Percentiles rank a stretch among this genome's conserved stretches.
These are phyloP conservation scores for Drosophila pruinosa DNA, from an alignment of 1,140 invertebrate genomes.

Conservation along the genomic window DNA sequence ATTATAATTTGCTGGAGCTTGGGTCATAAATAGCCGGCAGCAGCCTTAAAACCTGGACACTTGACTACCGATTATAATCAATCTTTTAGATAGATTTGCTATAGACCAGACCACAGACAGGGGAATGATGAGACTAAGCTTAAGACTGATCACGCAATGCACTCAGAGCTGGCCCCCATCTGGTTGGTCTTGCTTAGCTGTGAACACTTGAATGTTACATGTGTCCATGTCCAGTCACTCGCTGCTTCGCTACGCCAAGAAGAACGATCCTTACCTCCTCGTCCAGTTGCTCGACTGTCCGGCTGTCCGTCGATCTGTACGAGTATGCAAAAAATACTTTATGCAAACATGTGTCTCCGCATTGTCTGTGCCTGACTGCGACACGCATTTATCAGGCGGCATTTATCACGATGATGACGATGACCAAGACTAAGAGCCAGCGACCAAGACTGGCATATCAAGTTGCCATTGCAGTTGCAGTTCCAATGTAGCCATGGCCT, in stretches of 20 bases:
- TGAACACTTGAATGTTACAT: conserved; percentile 64
- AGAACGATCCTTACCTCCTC: conserved; percentile 8
- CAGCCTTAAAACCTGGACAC: conserved; percentile 50
- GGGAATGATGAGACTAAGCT: conserved; percentile 67
- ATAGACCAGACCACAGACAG: conserved; percentile 53
- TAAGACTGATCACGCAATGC: conserved; percentile 67
- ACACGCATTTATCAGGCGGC: conserved; percentile 76
- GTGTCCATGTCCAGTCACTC: conserved; percentile 59
- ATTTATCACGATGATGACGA: conserved; percentile 66
- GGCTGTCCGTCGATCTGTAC: not conserved
- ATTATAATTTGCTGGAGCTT: conserved; percentile 68
- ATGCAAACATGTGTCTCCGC: conserved; percentile 79
- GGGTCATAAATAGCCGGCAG: conserved; percentile 50
- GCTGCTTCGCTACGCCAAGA: conserved; percentile 47
- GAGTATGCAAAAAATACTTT: conserved; percentile 57
- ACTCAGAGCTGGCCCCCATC: conserved; percentile 17
- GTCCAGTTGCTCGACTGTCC: not conserved
- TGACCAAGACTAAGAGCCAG: conserved; percentile 20
- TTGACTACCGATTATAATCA: conserved; percentile 82
- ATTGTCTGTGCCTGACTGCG: conserved; percentile 71
- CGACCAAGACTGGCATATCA: conserved; percentile 58
- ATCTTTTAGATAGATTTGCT: conserved; percentile 76
- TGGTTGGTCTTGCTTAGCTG: conserved; percentile 33
- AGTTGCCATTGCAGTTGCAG: conserved; percentile 59
- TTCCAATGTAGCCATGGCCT: not conserved